Evolutionary conservation across 2,888 invertebrate species (phyloP).

Genomic region (Scaptodrosophila latifasciaeformis): DNA sequence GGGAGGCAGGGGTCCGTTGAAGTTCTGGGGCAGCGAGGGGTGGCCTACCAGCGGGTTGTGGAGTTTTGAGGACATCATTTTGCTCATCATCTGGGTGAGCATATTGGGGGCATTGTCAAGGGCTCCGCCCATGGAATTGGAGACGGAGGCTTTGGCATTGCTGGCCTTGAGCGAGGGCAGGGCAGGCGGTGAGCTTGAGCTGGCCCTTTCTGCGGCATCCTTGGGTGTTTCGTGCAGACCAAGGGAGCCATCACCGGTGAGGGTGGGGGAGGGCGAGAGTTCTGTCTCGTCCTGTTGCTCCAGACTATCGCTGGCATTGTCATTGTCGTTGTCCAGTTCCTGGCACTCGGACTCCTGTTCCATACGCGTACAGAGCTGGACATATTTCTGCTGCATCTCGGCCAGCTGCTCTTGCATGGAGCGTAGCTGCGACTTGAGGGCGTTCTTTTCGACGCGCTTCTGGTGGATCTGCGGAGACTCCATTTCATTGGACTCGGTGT

Average conservation of each 20-base stretch:
- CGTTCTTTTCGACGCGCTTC: slow-evolving; percentile 90
- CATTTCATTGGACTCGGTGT: slow-evolving; percentile 86
- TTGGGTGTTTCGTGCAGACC: slow-evolving; percentile 58
- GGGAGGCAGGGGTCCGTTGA: slow-evolving; percentile 77
- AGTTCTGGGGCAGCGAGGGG: slow-evolving; percentile 78
- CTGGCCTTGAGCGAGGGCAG: slow-evolving; percentile 28
- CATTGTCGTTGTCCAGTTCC: slow-evolving; percentile 81
- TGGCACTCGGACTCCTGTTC: slow-evolving; percentile 86
- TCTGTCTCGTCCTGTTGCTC: slow-evolving; percentile 77
- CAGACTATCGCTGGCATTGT: slow-evolving; percentile 81
- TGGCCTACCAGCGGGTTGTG: slow-evolving; percentile 76
- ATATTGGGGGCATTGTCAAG: slow-evolving; percentile 76
- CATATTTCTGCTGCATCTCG: slow-evolving; percentile 93
- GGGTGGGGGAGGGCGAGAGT: slow-evolving; percentile 56
- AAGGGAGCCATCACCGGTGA: slow-evolving; percentile 39
- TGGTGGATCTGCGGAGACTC: slow-evolving; percentile 86
- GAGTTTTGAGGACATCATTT: slow-evolving; percentile 81
- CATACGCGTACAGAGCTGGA: slow-evolving; percentile 89
- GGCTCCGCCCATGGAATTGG: slow-evolving; percentile 22
- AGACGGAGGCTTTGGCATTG: slow-evolving; percentile 3
- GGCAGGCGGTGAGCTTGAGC: slow-evolving; percentile 54
- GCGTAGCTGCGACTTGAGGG: slow-evolving; percentile 88
- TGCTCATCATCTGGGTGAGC: slow-evolving; percentile 80
- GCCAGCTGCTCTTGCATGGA: slow-evolving; percentile 92
- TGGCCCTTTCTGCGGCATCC: slow-evolving; percentile 50